Conservation (phyloP, 2,888 invertebrate genomes). For the Rhorus exstirpatorius region DNA sequence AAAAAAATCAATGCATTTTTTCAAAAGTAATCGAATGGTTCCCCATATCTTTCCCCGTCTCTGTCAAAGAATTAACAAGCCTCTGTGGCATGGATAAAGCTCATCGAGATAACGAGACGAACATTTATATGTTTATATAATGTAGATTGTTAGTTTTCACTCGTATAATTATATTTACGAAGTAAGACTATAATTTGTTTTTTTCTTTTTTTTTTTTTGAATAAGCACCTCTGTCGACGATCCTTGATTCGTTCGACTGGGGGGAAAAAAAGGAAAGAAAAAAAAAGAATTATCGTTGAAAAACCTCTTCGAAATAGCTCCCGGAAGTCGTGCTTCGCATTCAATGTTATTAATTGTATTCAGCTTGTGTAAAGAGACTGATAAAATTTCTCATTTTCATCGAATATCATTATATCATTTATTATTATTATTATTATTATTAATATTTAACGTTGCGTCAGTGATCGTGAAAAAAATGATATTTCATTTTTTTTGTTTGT, state of each 20-base stretch:
- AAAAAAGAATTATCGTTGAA: neutral
- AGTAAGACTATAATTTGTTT: conserved; percentile 69
- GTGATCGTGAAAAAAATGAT: conserved; percentile 25
- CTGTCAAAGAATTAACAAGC: too few relatives aligned
- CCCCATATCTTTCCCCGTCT: too few relatives aligned
- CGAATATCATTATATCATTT: conserved; percentile 73
- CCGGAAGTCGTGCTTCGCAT: conserved; percentile 70
- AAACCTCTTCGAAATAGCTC: conserved; percentile 40
- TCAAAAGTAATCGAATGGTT: too few relatives aligned
- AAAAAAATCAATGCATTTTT: too few relatives aligned
- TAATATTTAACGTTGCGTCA: neutral
- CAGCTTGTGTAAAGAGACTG: conserved; percentile 81
- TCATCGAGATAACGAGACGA: conserved; percentile 51
- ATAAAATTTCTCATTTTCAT: conserved; percentile 73
- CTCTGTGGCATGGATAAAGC: too few relatives aligned
- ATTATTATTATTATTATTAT: conserved; percentile 30
- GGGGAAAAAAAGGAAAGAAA: conserved; percentile 30
- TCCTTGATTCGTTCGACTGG: conserved; percentile 54
- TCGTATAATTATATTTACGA: conserved; percentile 73
- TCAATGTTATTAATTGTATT: conserved; percentile 78
- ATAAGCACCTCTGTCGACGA: conserved; percentile 47
- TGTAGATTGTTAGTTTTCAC: conserved; percentile 73
- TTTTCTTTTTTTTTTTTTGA: conserved; percentile 62
- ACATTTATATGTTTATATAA: conserved; percentile 75
- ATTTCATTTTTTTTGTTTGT: conserved; percentile 16